phyloP scores from a whole-genome alignment of 2,113 vertebrate species.

The Gopherus flavomarginatus region DNA sequence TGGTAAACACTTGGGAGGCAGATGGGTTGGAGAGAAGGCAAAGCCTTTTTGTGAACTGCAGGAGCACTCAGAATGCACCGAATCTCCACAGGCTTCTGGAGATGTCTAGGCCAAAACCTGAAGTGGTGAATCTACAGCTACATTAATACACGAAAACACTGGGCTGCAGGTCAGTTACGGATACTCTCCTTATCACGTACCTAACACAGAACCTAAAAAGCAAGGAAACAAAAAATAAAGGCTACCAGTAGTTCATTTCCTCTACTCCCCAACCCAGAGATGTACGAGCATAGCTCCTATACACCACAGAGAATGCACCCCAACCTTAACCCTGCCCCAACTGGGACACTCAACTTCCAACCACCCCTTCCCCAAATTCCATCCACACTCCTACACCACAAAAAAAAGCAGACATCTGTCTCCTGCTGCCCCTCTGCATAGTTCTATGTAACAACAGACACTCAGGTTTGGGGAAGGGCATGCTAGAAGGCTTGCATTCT shows the following conservation, averaged over 20 bases:
- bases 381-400: neutral
- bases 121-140: neutral
- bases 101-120: neutral
- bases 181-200: accelerated
- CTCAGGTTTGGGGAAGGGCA: neutral
- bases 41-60: neutral
- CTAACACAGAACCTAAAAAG: neutral
- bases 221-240: neutral
- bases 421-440: neutral
- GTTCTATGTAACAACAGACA: neutral
- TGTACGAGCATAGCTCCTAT: neutral
- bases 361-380: neutral
- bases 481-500: neutral
- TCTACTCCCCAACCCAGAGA: neutral
- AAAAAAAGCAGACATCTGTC: neutral
- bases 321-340: neutral
- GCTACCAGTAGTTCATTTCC: neutral
- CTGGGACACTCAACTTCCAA: neutral
- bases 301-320: neutral
- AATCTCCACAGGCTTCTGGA: neutral
- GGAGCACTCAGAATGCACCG: neutral
- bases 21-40: neutral
- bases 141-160: neutral
- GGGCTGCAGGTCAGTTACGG: neutral
- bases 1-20: neutral